Evolutionary conservation across 2,113 vertebrate genomes (phyloP), one percentile per base, ranked within the genome.

Genomic region (Paratilapia polleni): DNA sequence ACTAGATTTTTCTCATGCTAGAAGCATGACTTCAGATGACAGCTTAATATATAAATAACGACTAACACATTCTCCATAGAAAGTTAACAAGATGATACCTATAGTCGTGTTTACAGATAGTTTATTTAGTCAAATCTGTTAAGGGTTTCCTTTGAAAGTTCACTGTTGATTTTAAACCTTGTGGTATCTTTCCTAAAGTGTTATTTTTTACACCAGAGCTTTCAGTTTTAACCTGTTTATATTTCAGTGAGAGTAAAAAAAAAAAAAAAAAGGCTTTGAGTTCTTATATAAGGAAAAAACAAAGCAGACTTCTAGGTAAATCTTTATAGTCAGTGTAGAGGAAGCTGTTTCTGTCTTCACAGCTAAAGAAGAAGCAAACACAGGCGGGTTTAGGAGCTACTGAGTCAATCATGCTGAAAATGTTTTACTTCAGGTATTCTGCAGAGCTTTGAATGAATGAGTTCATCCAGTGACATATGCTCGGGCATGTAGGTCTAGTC

Each of bases 111-210:
- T 15, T 5, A 5, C 43, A 49, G 43, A 49, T 49, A 3, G 11
- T 47, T 47, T 14, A 14, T 47, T 43, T 10, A 43, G 41, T 13
- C 41, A 43, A 43, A 43, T 43, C 41, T 68, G 14, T 7, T 70
- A 76, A 17, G 56, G 5, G 31, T 66, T 83, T 57, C 47, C 64
- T 68, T 68, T 19, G 38, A 68, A 68, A 68, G 64, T 12, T 68
- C 15, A 28, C 4, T 19, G 17, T 0, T 0, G 24, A 1, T 15
- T 66, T 58, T 2, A 60, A 36, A 43, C 1, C 19, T 41, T 57
- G 20, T 36, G 7, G 17, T 8, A 73, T 59, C 22, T 43, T 38
- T 43, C 56, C 0, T 77, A 20, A 24, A 13, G 9, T 13, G 38
- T 26, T 77, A 2, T 19, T 47, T 47, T 43, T 60, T 47, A 8